phyloP scores from a whole-genome alignment of 2,113 vertebrate genomes.

The Cebus imitator region DNA sequence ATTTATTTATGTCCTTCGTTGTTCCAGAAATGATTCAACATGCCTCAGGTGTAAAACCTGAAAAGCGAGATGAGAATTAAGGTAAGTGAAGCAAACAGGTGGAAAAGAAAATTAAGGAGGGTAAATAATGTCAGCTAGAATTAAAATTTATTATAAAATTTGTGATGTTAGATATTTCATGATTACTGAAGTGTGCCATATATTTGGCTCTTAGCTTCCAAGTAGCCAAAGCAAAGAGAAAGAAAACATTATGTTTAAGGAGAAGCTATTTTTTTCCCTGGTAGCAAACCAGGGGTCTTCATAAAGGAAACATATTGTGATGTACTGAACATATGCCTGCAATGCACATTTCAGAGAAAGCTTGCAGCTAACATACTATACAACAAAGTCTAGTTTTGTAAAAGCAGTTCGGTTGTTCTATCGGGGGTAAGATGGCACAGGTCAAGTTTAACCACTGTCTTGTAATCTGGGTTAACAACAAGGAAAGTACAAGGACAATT shows the following conservation, averaged over 20 bases:
- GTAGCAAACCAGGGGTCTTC: neutral
- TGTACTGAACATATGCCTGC: neutral
- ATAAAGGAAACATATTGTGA: neutral
- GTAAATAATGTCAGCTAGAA: neutral
- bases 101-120: neutral
- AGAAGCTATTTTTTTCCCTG: neutral
- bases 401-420: neutral
- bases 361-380: neutral
- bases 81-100: neutral
- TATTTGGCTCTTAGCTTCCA: neutral
- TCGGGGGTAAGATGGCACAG: neutral
- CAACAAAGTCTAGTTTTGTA: neutral
- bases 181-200: neutral
- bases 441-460: neutral
- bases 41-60: neutral
- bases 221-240: neutral
- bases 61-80: neutral
- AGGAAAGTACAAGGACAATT: neutral
- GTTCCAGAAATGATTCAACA: slow-evolving; percentile 7
- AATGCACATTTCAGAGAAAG: neutral
- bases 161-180: neutral
- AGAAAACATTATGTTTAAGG: neutral
- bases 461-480: neutral
- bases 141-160: neutral
- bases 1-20: neutral